Evolutionary conservation across 1,140 invertebrate genomes (phyloP), one percentile per base, ranked within the genome.

Genomic region (Spodoptera litura): DNA sequence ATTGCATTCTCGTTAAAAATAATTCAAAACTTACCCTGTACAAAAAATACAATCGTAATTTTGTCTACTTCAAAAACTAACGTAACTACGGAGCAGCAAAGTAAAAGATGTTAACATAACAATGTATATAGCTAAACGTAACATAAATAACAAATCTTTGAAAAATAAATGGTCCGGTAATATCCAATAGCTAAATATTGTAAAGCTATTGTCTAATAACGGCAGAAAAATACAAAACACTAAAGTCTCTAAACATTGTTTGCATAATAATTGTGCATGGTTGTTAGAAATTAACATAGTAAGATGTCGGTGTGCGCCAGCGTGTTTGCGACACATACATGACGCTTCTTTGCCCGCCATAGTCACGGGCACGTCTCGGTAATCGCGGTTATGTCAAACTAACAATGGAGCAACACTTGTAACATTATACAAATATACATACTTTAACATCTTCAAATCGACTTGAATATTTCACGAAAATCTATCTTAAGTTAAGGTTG

Each of bases 231-330:
- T 25, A 52, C 11, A n/a, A 61, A 53, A 13, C 10, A 9, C 38
- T 44, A 44, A 44, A 31, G 31, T 31, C 20, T 64, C 38, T 44
- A 49, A 68, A 51, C 11, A 20, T 2, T 25, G 20, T 68, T 68
- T 52, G 49, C 64, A 68, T 68, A 52, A 68, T 52, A 68, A 68
- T 68, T 13, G 64, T 31, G n/a, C 11, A 68, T n/a, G 64, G n/a
- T 20, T 53, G 49, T 68, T 68, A 31, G 20, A 68, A 51, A 68
- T 68, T 44, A 44, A 15, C 61, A 64, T 64, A 4, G 27, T 59
- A 31, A 31, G 58, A 1, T 10, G 20, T 44, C 9, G 2, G 53
- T 13, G 6, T 15, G 35, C 0, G 10, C 15, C 3, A 11, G n/a
- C 15, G 38, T 64, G 61, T 10, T 44, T 31, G 38, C 15, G 38